phyloP scores from a whole-genome alignment of 2,888 invertebrate species.

The Scaptomyza caliginosa region DNA sequence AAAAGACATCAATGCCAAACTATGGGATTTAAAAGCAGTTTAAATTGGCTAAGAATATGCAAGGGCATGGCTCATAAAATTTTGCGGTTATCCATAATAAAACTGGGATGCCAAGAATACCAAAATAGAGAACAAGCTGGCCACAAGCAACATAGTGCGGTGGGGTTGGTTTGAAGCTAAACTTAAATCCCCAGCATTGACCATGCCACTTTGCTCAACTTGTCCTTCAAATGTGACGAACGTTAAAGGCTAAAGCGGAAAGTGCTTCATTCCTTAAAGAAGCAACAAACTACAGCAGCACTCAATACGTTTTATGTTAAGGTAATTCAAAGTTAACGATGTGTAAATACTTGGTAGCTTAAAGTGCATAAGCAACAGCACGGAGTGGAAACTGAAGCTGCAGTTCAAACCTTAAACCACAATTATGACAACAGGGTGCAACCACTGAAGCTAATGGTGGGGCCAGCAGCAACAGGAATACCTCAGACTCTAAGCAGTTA shows the following conservation, averaged over 20 bases:
- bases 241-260: constrained; percentile 1
- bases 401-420: constrained; percentile 43
- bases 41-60: constrained; percentile 74
- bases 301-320: constrained; percentile 52
- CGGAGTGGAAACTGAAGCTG: background rate
- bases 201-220: constrained; percentile 20
- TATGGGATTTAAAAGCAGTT: constrained; percentile 69
- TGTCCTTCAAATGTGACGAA: constrained; percentile 23
- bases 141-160: background rate
- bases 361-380: constrained; percentile 45
- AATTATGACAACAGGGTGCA: constrained; percentile 64
- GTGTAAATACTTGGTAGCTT: constrained; percentile 75
- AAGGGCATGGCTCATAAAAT: constrained; percentile 70
- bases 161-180: background rate
- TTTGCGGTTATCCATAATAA: constrained; percentile 58
- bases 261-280: constrained; percentile 5
- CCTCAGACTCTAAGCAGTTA: background rate
- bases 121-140: constrained; percentile 1
- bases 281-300: constrained; percentile 9
- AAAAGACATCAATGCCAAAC: constrained; percentile 73
- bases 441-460: constrained; percentile 19
- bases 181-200: constrained; percentile 27
- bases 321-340: constrained; percentile 76
- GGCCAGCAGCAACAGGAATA: background rate
- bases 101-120: constrained; percentile 34